Conservation (phyloP, 2,888 invertebrate genomes). For the Eristalinus aeneus region DNA sequence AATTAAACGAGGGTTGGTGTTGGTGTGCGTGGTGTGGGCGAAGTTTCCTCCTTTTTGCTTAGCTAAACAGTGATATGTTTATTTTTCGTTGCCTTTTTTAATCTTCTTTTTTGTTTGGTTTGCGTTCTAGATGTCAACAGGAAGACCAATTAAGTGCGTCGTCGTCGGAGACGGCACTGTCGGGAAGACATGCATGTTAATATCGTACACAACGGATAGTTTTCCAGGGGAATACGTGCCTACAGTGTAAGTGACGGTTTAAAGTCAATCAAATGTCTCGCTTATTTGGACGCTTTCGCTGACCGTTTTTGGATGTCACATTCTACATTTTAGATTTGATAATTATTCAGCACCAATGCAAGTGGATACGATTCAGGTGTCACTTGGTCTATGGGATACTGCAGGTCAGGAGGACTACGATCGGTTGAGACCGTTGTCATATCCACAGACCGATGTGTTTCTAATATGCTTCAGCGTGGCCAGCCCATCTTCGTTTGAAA, state of each 20-base stretch:
- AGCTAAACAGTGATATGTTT: conserved; percentile 15
- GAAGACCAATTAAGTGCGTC: conserved; percentile 95
- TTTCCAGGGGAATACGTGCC: conserved; percentile 97
- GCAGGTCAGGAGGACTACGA: conserved; percentile 98
- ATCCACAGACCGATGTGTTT: conserved; percentile 99
- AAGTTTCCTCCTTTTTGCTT: conserved; percentile 15
- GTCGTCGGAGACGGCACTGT: conserved; percentile 96
- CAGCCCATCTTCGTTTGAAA: conserved; percentile 99
- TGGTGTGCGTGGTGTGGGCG: conserved; percentile 24
- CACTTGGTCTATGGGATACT: conserved; percentile 98
- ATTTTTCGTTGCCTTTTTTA: neutral
- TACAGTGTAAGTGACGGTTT: conserved; percentile 89
- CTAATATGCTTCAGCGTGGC: conserved; percentile 99
- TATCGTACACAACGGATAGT: conserved; percentile 95
- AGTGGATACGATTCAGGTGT: conserved; percentile 98
- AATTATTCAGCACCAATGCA: conserved; percentile 99
- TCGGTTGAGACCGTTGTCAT: conserved; percentile 95
- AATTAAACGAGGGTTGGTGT: neutral
- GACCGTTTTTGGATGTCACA: neutral
- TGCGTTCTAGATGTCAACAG: conserved; percentile 88
- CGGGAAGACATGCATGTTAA: conserved; percentile 96
- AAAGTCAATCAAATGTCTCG: neutral
- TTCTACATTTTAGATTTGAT: conserved; percentile 87
- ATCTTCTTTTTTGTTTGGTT: conserved; percentile 15
- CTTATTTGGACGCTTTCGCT: neutral